Evolutionary conservation across 1,140 invertebrate species (phyloP), one percentile per base, ranked within the genome.

Genomic region (Anoplophora glabripennis): DNA sequence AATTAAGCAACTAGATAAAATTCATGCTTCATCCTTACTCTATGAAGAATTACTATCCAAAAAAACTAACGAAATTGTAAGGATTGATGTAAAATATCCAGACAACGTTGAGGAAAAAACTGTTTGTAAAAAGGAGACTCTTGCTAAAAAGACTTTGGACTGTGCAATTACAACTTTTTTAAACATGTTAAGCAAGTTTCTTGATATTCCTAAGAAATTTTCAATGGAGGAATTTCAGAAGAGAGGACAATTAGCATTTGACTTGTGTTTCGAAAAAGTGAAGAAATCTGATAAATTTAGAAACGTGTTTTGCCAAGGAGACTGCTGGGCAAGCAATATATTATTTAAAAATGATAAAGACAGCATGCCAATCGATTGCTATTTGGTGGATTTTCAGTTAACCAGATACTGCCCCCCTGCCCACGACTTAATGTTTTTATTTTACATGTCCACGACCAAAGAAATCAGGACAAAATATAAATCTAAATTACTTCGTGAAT

Each of bases 311-410:
- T 73, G 75, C 14, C 86, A 86, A 68, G 80, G 81, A 0, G 83
- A 87, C 73, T 61, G 85, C 3, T 86, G 85, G 83, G 68, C 76
- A 1, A 85, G 83, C 62, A 87, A 87, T 67, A 68, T 86, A 8
- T 77, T 87, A 64, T 80, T 84, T 37, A 84, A 83, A 67, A 81
- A 81, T 56, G 69, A 77, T 8, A 34, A 64, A 28, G 28, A 59
- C 21, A 46, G 38, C 1, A 36, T 15, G 8, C 55, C 48, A 1
- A 51, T 75, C 1, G 66, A 72, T 7, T 81, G 81, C 11, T 75
- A 81, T 9, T 62, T 87, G 4, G 77, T 88, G 14, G 86, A 88
- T 66, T 86, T 82, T 53, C 86, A 87, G 71, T 72, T 86, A 21
- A 78, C 78, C 0, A 66, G 84, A 35, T 86, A 81, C 68, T 71